phyloP scores from a whole-genome alignment of 2,113 vertebrate species.

The Halichoerus grypus region DNA sequence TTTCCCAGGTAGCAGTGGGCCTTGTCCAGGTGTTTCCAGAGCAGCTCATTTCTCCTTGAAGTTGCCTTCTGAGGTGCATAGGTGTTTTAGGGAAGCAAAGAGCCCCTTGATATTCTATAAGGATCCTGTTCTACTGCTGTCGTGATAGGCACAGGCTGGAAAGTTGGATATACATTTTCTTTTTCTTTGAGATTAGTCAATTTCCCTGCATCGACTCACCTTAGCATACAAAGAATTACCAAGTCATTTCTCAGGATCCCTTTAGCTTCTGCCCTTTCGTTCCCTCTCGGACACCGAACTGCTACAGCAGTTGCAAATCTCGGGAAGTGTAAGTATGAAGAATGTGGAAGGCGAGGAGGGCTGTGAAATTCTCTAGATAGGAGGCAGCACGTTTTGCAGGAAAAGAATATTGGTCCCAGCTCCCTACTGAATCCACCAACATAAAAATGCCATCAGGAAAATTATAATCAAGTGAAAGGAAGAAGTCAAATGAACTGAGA shows the following conservation, averaged over 20 bases:
- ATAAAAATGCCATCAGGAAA: neutral
- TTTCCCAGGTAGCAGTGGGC: neutral
- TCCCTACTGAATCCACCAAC: neutral
- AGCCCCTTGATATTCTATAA: neutral
- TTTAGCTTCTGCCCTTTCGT: neutral
- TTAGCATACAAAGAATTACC: neutral
- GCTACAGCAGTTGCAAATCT: neutral
- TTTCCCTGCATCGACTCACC: neutral
- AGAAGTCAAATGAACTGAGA: neutral
- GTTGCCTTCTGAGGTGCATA: neutral
- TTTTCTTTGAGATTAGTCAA: neutral
- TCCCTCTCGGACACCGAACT: neutral
- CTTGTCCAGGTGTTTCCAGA: neutral
- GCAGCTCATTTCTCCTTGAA: neutral
- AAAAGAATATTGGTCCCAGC: neutral
- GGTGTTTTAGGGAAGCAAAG: neutral
- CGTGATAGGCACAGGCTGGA: neutral
- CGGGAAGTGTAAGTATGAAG: neutral
- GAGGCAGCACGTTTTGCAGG: neutral
- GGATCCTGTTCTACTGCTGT: neutral
- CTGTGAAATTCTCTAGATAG: neutral
- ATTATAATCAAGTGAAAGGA: neutral
- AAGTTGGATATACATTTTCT: neutral
- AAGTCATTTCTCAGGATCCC: neutral
- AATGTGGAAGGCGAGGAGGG: neutral